Base-by-base conservation (phyloP, 2,888 invertebrate species). In the Pasiphila rectangulata region DNA sequence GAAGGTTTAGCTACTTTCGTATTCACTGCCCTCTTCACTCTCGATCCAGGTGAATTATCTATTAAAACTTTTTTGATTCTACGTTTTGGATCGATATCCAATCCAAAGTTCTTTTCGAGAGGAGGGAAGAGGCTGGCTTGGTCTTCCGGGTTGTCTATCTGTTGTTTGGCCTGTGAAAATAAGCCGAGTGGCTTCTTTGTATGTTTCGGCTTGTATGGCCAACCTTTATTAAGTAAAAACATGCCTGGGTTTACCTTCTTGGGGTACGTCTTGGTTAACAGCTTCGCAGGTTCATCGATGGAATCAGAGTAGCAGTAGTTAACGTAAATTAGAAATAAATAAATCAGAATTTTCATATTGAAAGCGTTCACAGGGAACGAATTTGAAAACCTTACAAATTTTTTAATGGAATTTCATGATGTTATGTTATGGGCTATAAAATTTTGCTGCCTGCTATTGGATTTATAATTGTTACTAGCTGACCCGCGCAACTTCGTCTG, bases 41-140 rank as follows among this genome's bases (percentile, higher is more conserved):
- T 64, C 0, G 50, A 0, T 50, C 49, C 63, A 60, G n/a, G 50
- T 4, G 17, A 32, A 10, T 59, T 63, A 10, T 73, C 70, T 0
- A 67, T 56, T 7, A 76, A 46, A 3, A 72, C 57, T 57, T 78
- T 85, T 47, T 81, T 80, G 0, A 76, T 67, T 45, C 77, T 69
- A 0, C 57, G 15, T 32, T 71, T 79, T 19, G 59, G 56, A 2
- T 69, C 63, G 3, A 24, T 9, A 16, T 32, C 32, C 9, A 17
- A n/a, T 19, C 7, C 9, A 3, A 17, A 16, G 2, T n/a, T 32
- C 10, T 32, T 32, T 17, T 9, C 32, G 6, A 32, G 10, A 1
- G 32, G n/a, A 4, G 32, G 17, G 16, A 32, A 32, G 10, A 5
- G 9, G 2, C 6, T 5, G 16, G 32, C 10, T 9, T 16, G 17